phyloP scores from a whole-genome alignment of 2,797 vertebrate species.

The Coluber constrictor region DNA sequence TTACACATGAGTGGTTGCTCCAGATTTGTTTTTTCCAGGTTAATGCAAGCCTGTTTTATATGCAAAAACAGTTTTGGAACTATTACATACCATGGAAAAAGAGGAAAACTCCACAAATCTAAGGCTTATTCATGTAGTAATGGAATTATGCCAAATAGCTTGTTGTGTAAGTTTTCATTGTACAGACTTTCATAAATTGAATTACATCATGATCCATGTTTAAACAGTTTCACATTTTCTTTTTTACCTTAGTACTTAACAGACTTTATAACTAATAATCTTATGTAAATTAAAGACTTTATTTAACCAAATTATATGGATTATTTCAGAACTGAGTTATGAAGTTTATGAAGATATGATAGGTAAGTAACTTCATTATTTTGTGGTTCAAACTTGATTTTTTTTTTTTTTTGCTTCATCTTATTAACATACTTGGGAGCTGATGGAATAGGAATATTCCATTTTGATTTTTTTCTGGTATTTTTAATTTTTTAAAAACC shows the following conservation, averaged over 20 bases:
- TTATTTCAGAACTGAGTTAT: slow-evolving; percentile 76
- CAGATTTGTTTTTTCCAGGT: not conserved
- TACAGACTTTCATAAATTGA: not conserved
- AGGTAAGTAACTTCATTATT: slow-evolving; percentile 71
- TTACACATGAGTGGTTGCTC: not conserved
- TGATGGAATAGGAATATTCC: not conserved
- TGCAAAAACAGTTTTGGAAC: not conserved
- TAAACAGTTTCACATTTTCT: not conserved
- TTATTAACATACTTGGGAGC: not conserved
- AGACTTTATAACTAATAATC: not conserved
- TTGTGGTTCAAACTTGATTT: not conserved
- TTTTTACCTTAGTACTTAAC: not conserved
- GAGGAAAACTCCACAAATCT: not conserved
- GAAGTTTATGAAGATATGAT: slow-evolving; percentile 77
- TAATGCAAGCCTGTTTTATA: not conserved
- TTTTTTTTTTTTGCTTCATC: too few species aligned
- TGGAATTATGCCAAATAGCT: not conserved
- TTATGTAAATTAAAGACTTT: not conserved
- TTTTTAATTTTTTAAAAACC: not conserved
- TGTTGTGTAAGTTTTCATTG: not conserved
- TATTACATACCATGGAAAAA: not conserved
- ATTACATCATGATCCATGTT: not conserved
- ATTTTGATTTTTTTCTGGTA: not conserved
- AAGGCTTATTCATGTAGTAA: not conserved
- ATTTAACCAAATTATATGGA: slow-evolving; percentile 26